Base-by-base conservation (phyloP, 1,140 invertebrate species). In the Hycleus cichorii region DNA sequence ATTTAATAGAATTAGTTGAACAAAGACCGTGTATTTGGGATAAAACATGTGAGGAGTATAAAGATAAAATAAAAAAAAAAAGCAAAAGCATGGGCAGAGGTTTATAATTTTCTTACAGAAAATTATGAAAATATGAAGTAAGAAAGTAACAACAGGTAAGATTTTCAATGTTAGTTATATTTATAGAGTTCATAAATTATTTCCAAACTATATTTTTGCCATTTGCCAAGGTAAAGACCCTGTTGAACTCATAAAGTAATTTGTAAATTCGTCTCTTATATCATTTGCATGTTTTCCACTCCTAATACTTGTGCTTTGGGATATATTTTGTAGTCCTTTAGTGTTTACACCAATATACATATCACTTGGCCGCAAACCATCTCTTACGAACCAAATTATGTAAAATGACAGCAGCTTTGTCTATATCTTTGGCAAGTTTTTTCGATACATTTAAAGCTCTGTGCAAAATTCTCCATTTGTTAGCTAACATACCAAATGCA, bases 401-500 rank as follows among this genome's bases (percentile, higher is more conserved):
- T 53, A 53, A 43, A 44, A 43, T 53, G 39, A 51, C 38, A 12
- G 10, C 25, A 53, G 43, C 42, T 44, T 53, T 44, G 4, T 2
- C 43, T 26, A 53, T 1, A 32, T 32, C 27, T 32, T 32, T 32
- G 4, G 27, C 27, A 32, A 32, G 52, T 50, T 61, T 49, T 59
- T 52, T 61, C 47, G 54, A 47, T 57, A 70, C 62, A 61, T 61
- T 55, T 48, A 69, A 52, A 32, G 64, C 49, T 44, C 54, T 51
- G 49, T 67, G 65, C 25, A 76, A 74, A 46, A 76, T 69, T 53
- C 69, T 64, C 71, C 69, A 76, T 57, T 71, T 72, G 48, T 67
- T 68, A 7, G 67, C 63, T 40, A 76, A 58, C 38, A 76, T 72
- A 7, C 73, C 76, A 68, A 76, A 77, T 5, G 71, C 52, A 63